phyloP scores from a whole-genome alignment of 1,140 invertebrate species.

The Onthophagus taurus region DNA sequence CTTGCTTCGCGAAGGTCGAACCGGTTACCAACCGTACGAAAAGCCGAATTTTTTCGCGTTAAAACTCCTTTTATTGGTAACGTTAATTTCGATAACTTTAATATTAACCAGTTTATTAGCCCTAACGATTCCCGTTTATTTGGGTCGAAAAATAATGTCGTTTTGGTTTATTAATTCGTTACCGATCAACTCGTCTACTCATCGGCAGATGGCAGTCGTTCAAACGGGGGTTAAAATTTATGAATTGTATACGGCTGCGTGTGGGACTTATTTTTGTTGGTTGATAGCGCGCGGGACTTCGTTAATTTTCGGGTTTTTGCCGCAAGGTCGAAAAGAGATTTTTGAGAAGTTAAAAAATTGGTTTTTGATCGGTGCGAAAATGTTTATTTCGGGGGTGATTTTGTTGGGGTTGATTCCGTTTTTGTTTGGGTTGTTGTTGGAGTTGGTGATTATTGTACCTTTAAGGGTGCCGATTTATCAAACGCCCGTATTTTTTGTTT shows the following conservation, averaged over 20 bases:
- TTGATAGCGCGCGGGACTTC: conserved; percentile 66
- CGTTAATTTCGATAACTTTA: conserved; percentile 75
- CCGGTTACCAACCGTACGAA: conserved; percentile 76
- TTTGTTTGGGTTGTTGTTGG: conserved; percentile 83
- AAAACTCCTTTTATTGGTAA: conserved; percentile 65
- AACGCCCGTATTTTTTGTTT: conserved; percentile 90
- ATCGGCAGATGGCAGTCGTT: conserved; percentile 36
- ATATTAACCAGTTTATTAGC: conserved; percentile 72
- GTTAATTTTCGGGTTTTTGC: conserved; percentile 75
- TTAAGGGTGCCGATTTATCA: conserved; percentile 88
- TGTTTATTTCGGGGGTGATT: conserved; percentile 63
- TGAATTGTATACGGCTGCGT: conserved; percentile 92
- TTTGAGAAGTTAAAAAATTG: conserved; percentile 65
- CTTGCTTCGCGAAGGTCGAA: conserved; percentile 58
- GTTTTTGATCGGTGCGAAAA: conserved; percentile 56
- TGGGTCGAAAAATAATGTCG: conserved; percentile 80
- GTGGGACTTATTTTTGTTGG: conserved; percentile 92
- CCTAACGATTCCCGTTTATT: conserved; percentile 81
- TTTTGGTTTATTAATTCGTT: conserved; percentile 62
- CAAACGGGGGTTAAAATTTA: conserved; percentile 62
- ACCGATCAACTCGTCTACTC: conserved; percentile 34
- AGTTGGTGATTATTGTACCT: conserved; percentile 86
- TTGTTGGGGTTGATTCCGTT: conserved; percentile 87
- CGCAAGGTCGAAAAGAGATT: conserved; percentile 73
- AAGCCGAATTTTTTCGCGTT: conserved; percentile 74